Evolutionary conservation across 2,113 vertebrate species (phyloP), one percentile per base, ranked within the genome.

Genomic region (Plecturocebus donacophilus): DNA sequence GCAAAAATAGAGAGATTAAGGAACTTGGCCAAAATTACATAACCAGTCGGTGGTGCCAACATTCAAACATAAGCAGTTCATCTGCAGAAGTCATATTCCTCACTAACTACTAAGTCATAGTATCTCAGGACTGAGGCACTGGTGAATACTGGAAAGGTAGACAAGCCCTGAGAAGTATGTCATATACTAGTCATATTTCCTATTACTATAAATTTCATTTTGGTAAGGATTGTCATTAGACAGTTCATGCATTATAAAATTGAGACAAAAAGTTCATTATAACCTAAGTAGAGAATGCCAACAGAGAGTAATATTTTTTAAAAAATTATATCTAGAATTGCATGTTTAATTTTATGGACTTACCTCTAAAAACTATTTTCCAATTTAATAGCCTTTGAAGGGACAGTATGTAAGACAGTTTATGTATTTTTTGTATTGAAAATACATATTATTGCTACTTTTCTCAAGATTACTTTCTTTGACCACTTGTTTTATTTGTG

Each of bases 351-450:
- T 87, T 90, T 81, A 66, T 94, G 76, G 27, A 45, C 70, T 97
- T 86, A 64, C 8, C 80, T 58, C 73, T 93, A 61, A 96, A 96
- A 95, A 90, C 54, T 66, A 10, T 91, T 87, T 95, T 91, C 83
- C n/a, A 90, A 77, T 96, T 85, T 90, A 95, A 81, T 70, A 95
- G 54, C 32, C 9, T 66, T 94, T 85, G 6, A 42, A 82, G 52
- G 38, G 64, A 64, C 25, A 89, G 45, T 76, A 86, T 38, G 58
- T 90, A 49, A 91, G 85, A 81, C 77, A 73, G 30, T 71, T 73
- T 87, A n/a, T 95, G 8, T 86, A 64, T 88, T 96, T 95, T 95
- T 91, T 47, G 47, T n/a, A 20, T 87, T 56, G 84, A 95, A 93
- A 90, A 92, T 93, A 84, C 3, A 11, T 54, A 27, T 77, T 23